Base-by-base conservation (phyloP, 2,888 invertebrate species). In the Spilarctia lutea region DNA sequence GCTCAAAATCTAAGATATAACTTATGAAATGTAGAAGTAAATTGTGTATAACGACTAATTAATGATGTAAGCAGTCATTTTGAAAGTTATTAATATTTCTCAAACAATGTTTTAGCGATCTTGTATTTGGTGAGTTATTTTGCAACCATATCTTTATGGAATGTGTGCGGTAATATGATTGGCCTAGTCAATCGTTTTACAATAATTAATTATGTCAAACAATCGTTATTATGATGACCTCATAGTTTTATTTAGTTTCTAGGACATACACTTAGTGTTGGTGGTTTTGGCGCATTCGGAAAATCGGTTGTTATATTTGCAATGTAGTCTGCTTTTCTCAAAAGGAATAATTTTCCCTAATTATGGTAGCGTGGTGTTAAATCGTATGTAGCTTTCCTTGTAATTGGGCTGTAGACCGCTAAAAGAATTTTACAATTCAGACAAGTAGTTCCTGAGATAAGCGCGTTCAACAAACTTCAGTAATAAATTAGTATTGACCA, bases 31-130 rank as follows among this genome's bases (percentile, higher is more conserved):
- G 74, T 72, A 66, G 65, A 60, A 73, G 65, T 77, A 56, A 33
- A 79, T 75, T 81, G 73, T 69, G 67, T 72, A 72, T 71, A 67
- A 67, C 76, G 75, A 78, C 79, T 79, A 79, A 85, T 83, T 80
- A 85, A 77, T 77, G 68, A 76, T 73, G 75, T 73, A 77, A 69
- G 68, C 73, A 79, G 72, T n/a, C 39, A 78, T 79, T 81, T 78
- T 75, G 79, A 70, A 81, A 16, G 71, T 75, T 80, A 75, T 73
- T 76, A 78, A 79, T 84, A 75, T 72, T 78, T 79, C 68, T 76
- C 18, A 16, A 80, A 79, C 74, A 81, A 81, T 80, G 67, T 74
- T 74, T 77, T 74, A 74, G 68, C 73, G 70, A 56, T 65, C 73
- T 76, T 76, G 68, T 75, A 67, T 70, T 63, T 68, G n/a, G 3